Base-by-base conservation (phyloP, 2,113 vertebrate genomes). In the Lanius ludovicianus region DNA sequence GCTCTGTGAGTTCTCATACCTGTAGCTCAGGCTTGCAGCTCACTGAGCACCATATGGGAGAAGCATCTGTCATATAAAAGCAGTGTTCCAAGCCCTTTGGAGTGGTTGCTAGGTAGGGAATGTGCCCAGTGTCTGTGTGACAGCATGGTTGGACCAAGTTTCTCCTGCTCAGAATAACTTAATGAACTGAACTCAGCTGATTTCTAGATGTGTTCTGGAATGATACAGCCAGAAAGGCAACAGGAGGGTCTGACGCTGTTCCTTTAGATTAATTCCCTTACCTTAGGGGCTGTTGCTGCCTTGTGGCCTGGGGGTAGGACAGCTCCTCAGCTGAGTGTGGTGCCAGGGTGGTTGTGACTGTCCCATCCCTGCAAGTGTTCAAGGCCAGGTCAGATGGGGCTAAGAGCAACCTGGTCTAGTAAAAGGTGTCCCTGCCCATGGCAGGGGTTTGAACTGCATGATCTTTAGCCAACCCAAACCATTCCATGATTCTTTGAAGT, bases 11-110 rank as follows among this genome's bases (percentile, higher is more conserved):
- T 76, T 84, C 49, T 50, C 9, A 53, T 77, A 94, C 82, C 79
- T 93, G 8, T 52, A 78, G 33, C 1, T 1, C 52, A 57, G 79
- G 44, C 76, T 71, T 75, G 49, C 41, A 52, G 44, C 33, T 92
- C 56, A 19, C 73, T 49, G 49, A 90, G 53, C 76, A 75, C 85
- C 92, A 95, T 88, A 94, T 83, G 96, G 92, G 50, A 41, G 87
- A 77, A 77, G 90, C 93, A 84, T 95, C 92, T 96, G 90, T 47
- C 70, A 13, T 0, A 24, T 62, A 86, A 81, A 75, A 79, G 56
- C 37, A 23, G 31, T 15, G n/a, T 35, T 78, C 33, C 31, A 41
- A 85, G 67, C 42, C 44, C 70, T 62, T n/a, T n/a, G 31, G 84
- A 89, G 56, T 2, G 8, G 90, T 95, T 94, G 93, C 93, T 95